A percentile compares a stretch with the other conserved stretches of the same genome.
Evolutionary conservation across 1,140 invertebrate species (phyloP).

Genomic region (Drosophila equinoxialis): DNA sequence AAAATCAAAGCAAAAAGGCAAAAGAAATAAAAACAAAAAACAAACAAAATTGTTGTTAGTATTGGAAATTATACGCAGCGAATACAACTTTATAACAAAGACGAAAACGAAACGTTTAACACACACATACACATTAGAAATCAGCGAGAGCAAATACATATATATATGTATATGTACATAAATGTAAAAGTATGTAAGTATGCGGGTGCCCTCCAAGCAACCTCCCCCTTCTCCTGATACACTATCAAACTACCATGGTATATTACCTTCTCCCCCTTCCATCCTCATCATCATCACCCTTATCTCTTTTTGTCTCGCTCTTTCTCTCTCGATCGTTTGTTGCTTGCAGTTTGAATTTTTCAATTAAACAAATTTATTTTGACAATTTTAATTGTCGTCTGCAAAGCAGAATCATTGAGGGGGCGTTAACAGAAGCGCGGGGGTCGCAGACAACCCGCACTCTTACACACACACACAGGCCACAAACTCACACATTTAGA

Average conservation of each 20-base stretch:
- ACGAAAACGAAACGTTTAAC: conserved; percentile 21
- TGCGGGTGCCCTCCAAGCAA: conserved; percentile 37
- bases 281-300: background rate
- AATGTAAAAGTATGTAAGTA: conserved; percentile 23
- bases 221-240: background rate
- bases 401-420: background rate
- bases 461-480: conserved; percentile 5
- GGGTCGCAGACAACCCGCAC: conserved; percentile 10
- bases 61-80: conserved; percentile 39
- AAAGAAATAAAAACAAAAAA: conserved; percentile 31
- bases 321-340: background rate
- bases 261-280: background rate
- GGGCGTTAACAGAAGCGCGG: conserved; percentile 11
- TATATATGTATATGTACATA: background rate
- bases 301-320: conserved; percentile 20
- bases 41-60: conserved; percentile 23
- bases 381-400: conserved; percentile 18
- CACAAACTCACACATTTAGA: conserved; percentile 6
- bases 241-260: background rate
- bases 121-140: conserved; percentile 13
- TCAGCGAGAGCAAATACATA: conserved; percentile 5
- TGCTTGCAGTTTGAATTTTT: conserved; percentile 15
- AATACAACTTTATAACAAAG: conserved; percentile 46
- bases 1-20: conserved; percentile 8
- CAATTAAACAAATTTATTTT: conserved; percentile 14